A percentile compares a stretch with the other conserved stretches of the same genome.
Evolutionary conservation across 1,140 invertebrate species (phyloP).

Genomic region (Saccostrea echinata): DNA sequence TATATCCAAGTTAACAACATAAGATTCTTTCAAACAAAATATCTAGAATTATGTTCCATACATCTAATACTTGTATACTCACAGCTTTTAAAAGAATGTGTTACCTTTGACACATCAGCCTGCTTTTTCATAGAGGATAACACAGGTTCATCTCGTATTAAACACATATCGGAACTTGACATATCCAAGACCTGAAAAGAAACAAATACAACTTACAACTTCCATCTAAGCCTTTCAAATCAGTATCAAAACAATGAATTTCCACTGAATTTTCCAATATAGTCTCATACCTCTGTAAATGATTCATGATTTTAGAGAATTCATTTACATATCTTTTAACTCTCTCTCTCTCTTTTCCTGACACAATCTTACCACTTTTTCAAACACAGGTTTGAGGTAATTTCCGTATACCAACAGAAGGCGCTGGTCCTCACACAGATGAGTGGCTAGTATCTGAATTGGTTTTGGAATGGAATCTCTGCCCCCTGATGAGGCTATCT

Average conservation of each 20-base stretch:
- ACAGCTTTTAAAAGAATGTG: not conserved
- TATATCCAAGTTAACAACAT: no score
- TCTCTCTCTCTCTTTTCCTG: not conserved
- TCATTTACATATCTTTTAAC: not conserved
- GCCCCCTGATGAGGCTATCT: conserved; percentile 65
- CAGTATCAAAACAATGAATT: not conserved
- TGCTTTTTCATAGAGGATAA: not conserved
- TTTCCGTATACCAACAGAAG: conserved; percentile 74
- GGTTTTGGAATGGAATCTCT: conserved; percentile 63
- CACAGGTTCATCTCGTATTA: not conserved
- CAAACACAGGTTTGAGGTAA: conserved; percentile 75
- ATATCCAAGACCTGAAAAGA: not conserved
- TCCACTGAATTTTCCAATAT: not conserved
- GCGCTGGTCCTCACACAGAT: conserved; percentile 60
- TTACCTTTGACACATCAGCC: not conserved
- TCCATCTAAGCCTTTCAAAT: not conserved
- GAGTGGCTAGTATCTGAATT: conserved; percentile 71
- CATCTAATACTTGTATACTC: no score
- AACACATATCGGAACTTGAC: not conserved
- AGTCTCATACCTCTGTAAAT: no score
- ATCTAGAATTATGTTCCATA: no score
- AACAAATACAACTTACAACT: not conserved
- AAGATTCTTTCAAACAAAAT: no score
- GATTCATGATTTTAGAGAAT: no score
- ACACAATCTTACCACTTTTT: conserved; percentile 72